phyloP scores from a whole-genome alignment of 2,113 vertebrate genomes.

The Ardeotis arabs region DNA sequence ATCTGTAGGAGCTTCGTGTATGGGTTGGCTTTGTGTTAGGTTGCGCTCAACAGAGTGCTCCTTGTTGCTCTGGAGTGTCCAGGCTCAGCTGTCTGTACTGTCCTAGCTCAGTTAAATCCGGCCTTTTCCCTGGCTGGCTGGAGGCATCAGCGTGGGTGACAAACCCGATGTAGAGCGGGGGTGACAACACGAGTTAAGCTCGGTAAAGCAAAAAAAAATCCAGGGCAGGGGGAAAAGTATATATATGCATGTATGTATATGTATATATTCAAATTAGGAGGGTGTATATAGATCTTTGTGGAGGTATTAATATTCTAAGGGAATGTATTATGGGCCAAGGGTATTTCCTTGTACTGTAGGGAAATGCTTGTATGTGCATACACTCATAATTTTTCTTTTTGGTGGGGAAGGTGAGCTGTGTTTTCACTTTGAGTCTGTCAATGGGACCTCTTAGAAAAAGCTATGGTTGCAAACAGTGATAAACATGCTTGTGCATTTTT shows the following conservation, averaged over 20 bases:
- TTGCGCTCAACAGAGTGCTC: background rate
- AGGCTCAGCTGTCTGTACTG: background rate
- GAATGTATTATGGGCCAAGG: background rate
- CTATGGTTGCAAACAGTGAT: no score
- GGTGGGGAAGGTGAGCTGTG: background rate
- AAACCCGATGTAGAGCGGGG: background rate
- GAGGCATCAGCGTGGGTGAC: background rate
- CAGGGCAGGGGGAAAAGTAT: background rate
- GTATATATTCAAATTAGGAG: background rate
- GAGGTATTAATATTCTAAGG: background rate
- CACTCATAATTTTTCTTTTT: background rate
- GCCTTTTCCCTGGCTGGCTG: background rate
- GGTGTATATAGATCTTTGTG: background rate
- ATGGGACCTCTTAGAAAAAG: background rate
- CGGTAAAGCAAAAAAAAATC: background rate
- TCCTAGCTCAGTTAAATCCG: background rate
- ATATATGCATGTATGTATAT: fast-evolving
- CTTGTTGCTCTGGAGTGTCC: no score
- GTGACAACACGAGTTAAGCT: background rate
- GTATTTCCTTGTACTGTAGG: background rate
- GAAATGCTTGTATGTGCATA: background rate
- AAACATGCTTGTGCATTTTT: fast-evolving
- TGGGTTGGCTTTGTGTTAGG: background rate
- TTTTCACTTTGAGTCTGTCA: background rate
- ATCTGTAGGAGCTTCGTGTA: background rate